A percentile compares a stretch with the other conserved stretches of the same genome.
Conservation (phyloP, 2,113 vertebrate species). For the Acrocephalus kingi region DNA sequence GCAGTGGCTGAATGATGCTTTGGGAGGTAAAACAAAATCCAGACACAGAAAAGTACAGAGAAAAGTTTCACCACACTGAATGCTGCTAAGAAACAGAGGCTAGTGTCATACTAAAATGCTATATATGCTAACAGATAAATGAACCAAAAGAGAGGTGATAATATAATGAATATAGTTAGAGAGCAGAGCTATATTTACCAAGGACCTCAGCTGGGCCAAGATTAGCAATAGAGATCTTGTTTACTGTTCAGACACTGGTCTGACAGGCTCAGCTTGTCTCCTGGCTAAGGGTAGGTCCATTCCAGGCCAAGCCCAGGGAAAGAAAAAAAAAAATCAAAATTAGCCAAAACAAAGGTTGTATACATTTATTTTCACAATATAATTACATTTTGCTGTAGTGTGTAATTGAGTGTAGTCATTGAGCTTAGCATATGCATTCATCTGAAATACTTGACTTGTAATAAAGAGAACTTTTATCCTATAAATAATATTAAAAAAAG, state of each 20-base stretch:
- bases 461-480: conserved; percentile 20
- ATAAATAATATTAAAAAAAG: not conserved
- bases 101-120: conserved; percentile 46
- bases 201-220: conserved; percentile 39
- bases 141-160: not conserved
- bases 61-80: conserved; percentile 53
- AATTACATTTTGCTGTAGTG: not conserved
- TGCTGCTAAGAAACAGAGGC: conserved; percentile 61
- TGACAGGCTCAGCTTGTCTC: conserved; percentile 43
- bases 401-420: not conserved
- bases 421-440: not conserved
- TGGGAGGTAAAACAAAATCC: conserved; percentile 50
- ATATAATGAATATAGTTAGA: not conserved
- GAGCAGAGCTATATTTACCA: conserved; percentile 15
- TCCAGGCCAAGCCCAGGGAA: conserved; percentile 17
- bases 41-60: conserved; percentile 31
- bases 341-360: conserved; percentile 12
- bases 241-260: not conserved
- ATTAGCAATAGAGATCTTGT: conserved; percentile 41
- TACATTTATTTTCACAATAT: not conserved
- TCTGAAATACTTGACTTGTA: not conserved
- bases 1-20: conserved; percentile 28
- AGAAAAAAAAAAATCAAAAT: conserved; percentile 4
- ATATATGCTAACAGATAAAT: not conserved
- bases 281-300: conserved; percentile 28